These are phyloP conservation scores for Drosophila albomicans DNA, from an alignment of 1,140 invertebrate species.

Conservation along the genomic window DNA sequence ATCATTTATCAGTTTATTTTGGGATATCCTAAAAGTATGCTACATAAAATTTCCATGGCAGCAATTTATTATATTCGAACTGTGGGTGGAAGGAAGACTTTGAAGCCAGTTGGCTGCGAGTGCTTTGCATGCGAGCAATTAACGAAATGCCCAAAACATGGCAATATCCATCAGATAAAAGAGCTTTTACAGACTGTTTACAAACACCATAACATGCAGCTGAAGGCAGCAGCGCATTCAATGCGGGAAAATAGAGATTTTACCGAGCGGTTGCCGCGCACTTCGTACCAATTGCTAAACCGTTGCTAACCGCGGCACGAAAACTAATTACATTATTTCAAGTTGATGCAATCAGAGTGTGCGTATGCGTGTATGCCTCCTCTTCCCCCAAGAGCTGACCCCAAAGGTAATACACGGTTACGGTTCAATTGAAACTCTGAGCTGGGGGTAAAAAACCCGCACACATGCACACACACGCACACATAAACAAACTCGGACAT, in stretches of 20 bases:
- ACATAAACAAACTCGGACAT: background rate
- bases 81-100: background rate
- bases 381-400: constrained; percentile 32
- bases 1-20: background rate
- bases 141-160: constrained; percentile 16
- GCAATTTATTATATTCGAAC: too few species aligned
- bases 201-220: constrained; percentile 23
- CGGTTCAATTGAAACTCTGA: constrained; percentile 73
- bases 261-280: constrained; percentile 26
- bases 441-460: constrained; percentile 29
- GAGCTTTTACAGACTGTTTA: constrained; percentile 25
- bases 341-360: constrained; percentile 81
- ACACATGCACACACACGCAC: background rate
- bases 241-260: constrained; percentile 18
- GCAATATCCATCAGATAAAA: constrained; percentile 6
- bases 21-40: background rate
- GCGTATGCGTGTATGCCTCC: constrained; percentile 37
- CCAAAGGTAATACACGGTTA: constrained; percentile 67
- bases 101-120: background rate
- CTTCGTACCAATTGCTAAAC: constrained; percentile 42
- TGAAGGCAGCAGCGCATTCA: background rate
- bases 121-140: constrained; percentile 9
- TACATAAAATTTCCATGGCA: background rate
- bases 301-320: constrained; percentile 61
- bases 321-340: constrained; percentile 83